These are phyloP conservation scores for Hippoglossus stenolepis DNA, from an alignment of 2,113 vertebrate species.

Conservation along the genomic window DNA sequence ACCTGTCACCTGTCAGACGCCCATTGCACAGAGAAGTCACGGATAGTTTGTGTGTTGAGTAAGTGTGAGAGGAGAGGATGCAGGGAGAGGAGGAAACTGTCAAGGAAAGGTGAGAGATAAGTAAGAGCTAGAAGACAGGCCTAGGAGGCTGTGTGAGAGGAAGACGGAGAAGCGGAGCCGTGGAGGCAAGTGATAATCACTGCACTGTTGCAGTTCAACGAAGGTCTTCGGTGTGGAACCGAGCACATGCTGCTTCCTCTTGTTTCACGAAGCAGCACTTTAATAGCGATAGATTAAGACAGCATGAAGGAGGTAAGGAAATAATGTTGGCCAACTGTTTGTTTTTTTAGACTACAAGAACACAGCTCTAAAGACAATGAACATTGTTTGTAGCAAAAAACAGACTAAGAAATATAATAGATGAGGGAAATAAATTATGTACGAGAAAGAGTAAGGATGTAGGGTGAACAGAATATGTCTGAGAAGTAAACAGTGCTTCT, in stretches of 20 bases:
- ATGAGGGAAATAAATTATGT: neutral
- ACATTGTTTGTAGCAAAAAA: neutral
- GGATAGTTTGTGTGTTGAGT: conserved; percentile 8
- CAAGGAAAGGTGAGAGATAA: neutral
- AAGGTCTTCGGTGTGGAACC: conserved; percentile 23
- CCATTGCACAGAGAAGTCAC: conserved; percentile 15
- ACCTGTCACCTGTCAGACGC: conserved; percentile 65
- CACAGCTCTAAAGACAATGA: neutral
- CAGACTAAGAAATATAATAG: neutral
- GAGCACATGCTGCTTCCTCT: conserved; percentile 2
- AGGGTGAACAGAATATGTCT: neutral
- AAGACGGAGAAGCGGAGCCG: conserved; percentile 8
- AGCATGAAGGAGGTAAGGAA: conserved; percentile 5
- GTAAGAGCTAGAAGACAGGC: neutral
- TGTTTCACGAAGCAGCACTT: conserved; percentile 17
- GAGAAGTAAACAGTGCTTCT: neutral
- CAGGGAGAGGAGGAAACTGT: neutral
- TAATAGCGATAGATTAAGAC: neutral
- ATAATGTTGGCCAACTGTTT: neutral
- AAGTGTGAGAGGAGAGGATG: neutral
- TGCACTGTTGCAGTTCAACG: conserved; percentile 12
- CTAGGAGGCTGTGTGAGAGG: neutral
- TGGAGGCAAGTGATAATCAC: conserved; percentile 16
- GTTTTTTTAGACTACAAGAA: neutral
- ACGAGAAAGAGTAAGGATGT: neutral